Evolutionary conservation across 2,797 vertebrate species (phyloP), one percentile per base, ranked within the genome.

Genomic region (Anisognathus igniventris): DNA sequence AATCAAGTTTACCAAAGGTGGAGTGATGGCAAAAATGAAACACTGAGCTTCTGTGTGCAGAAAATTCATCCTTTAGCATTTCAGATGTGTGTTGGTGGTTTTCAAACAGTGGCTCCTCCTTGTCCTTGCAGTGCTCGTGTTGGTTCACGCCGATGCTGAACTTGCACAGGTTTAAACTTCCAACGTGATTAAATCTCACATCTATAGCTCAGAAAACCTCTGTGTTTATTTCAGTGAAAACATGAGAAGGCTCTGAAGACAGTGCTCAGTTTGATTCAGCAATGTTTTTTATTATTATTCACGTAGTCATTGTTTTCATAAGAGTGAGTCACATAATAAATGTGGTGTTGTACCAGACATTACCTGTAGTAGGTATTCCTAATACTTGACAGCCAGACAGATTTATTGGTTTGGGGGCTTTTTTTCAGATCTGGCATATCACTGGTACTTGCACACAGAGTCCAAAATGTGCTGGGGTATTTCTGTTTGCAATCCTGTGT

Each of bases 1-100:
- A 97, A 97, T 97, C 88, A 94, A 90, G 83, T 96, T 96, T 96
- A 96, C 75, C 44, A 83, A 86, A 96, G 92, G 82, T 95, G 93
- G 96, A 48, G 48, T 45, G 31, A 13, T 70, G 76, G 78, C 58
- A 66, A 22, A 14, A 31, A 54, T 62, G 51, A 95, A 93, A 83
- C 25, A 4, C 23, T 27, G 66, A 39, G 42, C 48, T 82, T 76
- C 56, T 70, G 35, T 86, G 72, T 45, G 17, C 66, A 62, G 62
- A 73, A 91, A 92, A 86, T 33, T 23, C 9, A 14, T 35, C 28
- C 35, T 75, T 91, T 75, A 54, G 30, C 40, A 37, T 42, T 73
- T 81, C 30, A 9, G 50, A 30, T 78, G 25, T 88, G 5, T 33
- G 65, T 60, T 44, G 10, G 14, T 77, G 78, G 21, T 58, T 95